These are phyloP conservation scores for Anser brachyrhynchus DNA, from an alignment of 2,113 vertebrate genomes.

Conservation along the genomic window DNA sequence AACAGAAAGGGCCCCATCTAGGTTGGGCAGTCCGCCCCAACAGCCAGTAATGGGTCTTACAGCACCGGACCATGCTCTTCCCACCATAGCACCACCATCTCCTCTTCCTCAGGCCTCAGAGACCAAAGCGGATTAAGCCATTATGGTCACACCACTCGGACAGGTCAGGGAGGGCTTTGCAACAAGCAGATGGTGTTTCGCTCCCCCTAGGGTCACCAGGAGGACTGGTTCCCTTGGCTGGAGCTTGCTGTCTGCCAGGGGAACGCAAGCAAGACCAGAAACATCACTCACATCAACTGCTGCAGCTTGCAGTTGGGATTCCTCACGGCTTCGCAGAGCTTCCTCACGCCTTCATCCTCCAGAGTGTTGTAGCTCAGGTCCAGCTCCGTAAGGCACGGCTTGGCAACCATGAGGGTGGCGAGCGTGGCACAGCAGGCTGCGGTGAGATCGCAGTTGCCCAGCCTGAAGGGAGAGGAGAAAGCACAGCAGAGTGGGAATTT, in stretches of 20 bases:
- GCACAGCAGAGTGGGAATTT: not conserved
- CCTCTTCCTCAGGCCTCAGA: not conserved
- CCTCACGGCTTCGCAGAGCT: conserved; percentile 73
- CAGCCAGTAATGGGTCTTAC: not conserved
- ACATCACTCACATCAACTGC: conserved; percentile 71
- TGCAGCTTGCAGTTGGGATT: conserved; percentile 64
- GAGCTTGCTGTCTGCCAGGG: not conserved
- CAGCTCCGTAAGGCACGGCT: conserved; percentile 64
- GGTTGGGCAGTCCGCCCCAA: not conserved
- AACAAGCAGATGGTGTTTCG: not conserved
- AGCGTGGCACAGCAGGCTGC: conserved; percentile 71
- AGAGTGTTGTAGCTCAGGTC: conserved; percentile 74
- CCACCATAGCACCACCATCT: not conserved
- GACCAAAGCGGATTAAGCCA: not conserved
- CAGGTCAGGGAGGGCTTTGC: not conserved
- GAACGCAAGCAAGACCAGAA: not conserved
- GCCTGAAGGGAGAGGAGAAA: conserved; percentile 36
- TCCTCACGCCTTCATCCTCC: conserved; percentile 63
- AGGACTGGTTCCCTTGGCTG: no score
- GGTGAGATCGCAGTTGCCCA: conserved; percentile 72
- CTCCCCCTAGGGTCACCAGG: not conserved
- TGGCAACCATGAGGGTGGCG: conserved; percentile 34
- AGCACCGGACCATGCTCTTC: not conserved
- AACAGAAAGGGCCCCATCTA: not conserved
- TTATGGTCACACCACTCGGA: not conserved